Percentiles rank a stretch among this genome's conserved stretches.
These are phyloP conservation scores for Anthopleura xanthogrammica DNA, from an alignment of 92 coral and sea anemone genomes.

Conservation along the genomic window DNA sequence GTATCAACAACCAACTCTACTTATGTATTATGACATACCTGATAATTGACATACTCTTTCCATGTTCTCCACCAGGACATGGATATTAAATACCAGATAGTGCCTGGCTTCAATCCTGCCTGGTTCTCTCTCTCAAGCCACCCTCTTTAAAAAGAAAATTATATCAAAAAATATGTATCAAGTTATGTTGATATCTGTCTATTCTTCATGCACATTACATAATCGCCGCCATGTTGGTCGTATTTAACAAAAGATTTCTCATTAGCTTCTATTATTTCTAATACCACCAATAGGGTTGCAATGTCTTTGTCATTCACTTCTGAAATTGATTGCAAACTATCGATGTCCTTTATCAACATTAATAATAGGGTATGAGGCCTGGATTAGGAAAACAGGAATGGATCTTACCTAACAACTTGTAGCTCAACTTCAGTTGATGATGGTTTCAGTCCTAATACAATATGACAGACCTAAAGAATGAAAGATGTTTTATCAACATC, in stretches of 20 bases:
- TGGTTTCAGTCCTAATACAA: conserved; percentile 90
- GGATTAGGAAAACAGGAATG: not conserved
- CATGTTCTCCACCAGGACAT: conserved; percentile 96
- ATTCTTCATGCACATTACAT: too few relatives aligned
- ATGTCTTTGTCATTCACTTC: too few relatives aligned
- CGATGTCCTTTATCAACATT: too few relatives aligned
- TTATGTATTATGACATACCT: conserved; percentile 30
- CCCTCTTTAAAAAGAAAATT: conserved; percentile 51
- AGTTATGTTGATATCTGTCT: too few relatives aligned
- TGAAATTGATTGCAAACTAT: too few relatives aligned
- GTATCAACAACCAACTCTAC: too few relatives aligned
- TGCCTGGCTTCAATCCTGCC: conserved; percentile 78
- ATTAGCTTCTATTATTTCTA: too few relatives aligned
- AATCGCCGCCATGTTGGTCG: too few relatives aligned
- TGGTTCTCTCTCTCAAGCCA: conserved; percentile 98
- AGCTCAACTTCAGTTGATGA: conserved; percentile 84
- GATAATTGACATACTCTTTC: conserved; percentile 83
- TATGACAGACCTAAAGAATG: conserved; percentile 77
- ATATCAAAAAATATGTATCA: too few relatives aligned
- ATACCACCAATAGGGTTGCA: too few relatives aligned
- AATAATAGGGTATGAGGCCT: not conserved
- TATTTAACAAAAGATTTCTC: too few relatives aligned
- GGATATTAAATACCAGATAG: conserved; percentile 81
- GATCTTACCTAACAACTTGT: conserved; percentile 80
- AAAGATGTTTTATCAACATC: not conserved